Evolutionary conservation across 2,113 vertebrate species (phyloP).

Genomic region (Atrichornis clamosus): DNA sequence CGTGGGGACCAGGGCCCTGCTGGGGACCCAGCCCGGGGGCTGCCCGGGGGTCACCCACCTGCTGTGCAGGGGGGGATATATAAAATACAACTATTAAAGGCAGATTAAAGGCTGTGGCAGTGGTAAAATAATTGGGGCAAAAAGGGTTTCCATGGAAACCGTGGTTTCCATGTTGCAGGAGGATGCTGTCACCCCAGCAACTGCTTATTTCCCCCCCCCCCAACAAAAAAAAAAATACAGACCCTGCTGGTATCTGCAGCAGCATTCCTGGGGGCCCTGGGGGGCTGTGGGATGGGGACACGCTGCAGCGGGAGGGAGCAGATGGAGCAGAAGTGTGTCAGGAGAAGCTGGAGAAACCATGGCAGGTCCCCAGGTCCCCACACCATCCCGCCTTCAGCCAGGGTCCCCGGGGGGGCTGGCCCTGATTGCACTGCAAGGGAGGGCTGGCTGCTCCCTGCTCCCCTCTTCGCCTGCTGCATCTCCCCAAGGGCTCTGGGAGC

Average conservation of each 20-base stretch:
- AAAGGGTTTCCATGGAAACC: conserved; percentile 76
- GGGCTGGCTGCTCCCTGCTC: background rate
- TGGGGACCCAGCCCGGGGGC: background rate
- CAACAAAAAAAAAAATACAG: conserved; percentile 11
- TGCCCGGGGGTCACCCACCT: background rate
- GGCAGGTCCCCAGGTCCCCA: conserved; percentile 29
- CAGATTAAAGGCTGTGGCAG: conserved; percentile 1
- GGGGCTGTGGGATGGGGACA: background rate
- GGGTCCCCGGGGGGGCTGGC: conserved; percentile 11
- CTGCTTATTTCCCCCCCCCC: conserved; percentile 12
- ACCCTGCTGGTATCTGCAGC: conserved; percentile 67
- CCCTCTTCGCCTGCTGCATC: fast-evolving
- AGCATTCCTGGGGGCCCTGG: background rate
- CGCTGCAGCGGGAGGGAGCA: fast-evolving
- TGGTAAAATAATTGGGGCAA: conserved; percentile 74
- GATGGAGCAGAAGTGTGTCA: conserved; percentile 32
- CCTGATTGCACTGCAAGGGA: background rate
- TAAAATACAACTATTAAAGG: background rate
- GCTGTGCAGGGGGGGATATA: background rate
- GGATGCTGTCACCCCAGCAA: conserved; percentile 74
- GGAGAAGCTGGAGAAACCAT: background rate
- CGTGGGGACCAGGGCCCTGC: background rate
- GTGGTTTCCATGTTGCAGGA: conserved; percentile 69
- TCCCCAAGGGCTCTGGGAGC: background rate
- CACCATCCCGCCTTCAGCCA: background rate